Evolutionary conservation across 2,113 vertebrate genomes (phyloP).

Genomic region (Sterrhoptilus dennistouni): DNA sequence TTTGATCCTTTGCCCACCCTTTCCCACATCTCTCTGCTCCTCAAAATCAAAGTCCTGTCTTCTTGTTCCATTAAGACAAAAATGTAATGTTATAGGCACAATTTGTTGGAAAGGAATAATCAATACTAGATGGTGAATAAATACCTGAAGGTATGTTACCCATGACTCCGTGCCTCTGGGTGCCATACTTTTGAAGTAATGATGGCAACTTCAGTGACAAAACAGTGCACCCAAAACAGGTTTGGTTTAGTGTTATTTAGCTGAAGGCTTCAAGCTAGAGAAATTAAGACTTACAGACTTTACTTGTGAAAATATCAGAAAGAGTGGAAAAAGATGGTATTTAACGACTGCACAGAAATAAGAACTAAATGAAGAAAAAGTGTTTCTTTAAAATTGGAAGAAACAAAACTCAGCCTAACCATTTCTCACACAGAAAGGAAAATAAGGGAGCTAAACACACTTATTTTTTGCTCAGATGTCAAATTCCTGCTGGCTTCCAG

Average conservation of each 20-base stretch:
- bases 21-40: not conserved
- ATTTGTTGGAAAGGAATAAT: not conserved
- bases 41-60: not conserved
- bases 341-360: not conserved
- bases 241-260: not conserved
- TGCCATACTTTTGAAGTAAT: not conserved
- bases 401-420: not conserved
- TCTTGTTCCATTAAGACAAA: not conserved
- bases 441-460: not conserved
- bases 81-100: not conserved
- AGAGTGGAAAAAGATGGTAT: not conserved
- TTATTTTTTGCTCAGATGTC: slow-evolving; percentile 49
- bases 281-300: not conserved
- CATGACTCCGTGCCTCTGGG: not conserved
- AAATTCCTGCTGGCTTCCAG: slow-evolving; percentile 57
- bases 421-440: not conserved
- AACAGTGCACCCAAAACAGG: not conserved
- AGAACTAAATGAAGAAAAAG: not conserved
- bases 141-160: not conserved
- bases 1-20: not conserved
- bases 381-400: not conserved
- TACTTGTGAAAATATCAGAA: not conserved
- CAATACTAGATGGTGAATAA: not conserved
- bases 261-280: not conserved
- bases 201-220: not conserved